These are phyloP conservation scores for Urocolius indicus DNA, from an alignment of 2,113 vertebrate genomes.

Conservation along the genomic window DNA sequence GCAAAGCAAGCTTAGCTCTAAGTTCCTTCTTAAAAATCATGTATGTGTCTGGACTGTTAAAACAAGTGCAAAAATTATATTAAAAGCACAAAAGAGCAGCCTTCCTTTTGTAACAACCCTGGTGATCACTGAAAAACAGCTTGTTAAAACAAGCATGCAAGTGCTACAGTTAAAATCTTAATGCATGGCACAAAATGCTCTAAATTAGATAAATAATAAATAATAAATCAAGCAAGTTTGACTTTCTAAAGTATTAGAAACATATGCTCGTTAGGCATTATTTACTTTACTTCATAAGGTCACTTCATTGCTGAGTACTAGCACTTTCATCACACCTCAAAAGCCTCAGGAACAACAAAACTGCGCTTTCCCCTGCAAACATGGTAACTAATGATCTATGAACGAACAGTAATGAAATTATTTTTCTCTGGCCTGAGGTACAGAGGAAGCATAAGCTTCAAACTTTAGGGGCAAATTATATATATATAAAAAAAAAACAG, in stretches of 20 bases:
- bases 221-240: constrained; percentile 42
- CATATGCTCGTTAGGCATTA: constrained; percentile 40
- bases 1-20: background rate
- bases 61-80: constrained; percentile 14
- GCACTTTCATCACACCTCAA: constrained; percentile 70
- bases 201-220: background rate
- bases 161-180: constrained; percentile 36
- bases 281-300: constrained; percentile 50
- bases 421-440: constrained; percentile 60
- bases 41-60: background rate
- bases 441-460: constrained; percentile 75
- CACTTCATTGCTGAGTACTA: constrained; percentile 66
- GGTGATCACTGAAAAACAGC: constrained; percentile 48
- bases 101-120: constrained; percentile 28
- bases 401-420: constrained; percentile 55
- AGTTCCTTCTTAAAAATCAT: constrained; percentile 36
- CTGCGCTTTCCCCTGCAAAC: constrained; percentile 50
- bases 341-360: constrained; percentile 67
- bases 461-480: constrained; percentile 66
- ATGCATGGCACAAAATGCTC: constrained; percentile 33
- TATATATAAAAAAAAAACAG: constrained; percentile 30
- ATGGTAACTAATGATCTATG: constrained; percentile 62
- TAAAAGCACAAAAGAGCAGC: constrained; percentile 42
- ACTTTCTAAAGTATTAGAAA: constrained; percentile 51
- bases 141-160: constrained; percentile 47